phyloP scores from a whole-genome alignment of 2,113 vertebrate species.

The Vireo altiloquus region DNA sequence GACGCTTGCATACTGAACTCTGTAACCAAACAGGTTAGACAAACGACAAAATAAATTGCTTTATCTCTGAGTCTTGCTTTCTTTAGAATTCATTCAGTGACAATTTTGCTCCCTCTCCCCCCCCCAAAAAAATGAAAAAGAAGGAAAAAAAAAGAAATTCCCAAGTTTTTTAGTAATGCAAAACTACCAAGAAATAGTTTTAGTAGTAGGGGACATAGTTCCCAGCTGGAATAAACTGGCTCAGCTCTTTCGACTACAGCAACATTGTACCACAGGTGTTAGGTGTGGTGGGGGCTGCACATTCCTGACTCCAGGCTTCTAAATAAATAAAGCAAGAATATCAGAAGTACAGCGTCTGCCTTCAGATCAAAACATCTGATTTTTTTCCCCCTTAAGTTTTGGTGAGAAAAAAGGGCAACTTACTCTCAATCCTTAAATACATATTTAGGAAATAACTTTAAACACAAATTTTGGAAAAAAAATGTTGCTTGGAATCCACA shows the following conservation, averaged over 20 bases:
- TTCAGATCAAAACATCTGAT: background rate
- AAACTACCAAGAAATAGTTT: background rate
- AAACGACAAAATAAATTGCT: background rate
- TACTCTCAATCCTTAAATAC: background rate
- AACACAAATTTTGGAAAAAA: background rate
- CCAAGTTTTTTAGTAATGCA: background rate
- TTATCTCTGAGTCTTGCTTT: background rate
- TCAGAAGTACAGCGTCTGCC: background rate
- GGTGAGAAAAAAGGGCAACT: background rate
- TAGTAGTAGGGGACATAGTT: background rate
- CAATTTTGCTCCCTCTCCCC: background rate
- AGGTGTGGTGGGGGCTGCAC: background rate
- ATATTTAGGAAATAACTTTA: background rate
- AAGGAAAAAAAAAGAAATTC: accelerated
- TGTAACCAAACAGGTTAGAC: background rate
- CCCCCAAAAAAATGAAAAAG: too few species aligned
- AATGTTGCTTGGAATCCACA: background rate
- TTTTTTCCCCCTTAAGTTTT: background rate
- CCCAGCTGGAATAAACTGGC: background rate
- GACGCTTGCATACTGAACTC: background rate
- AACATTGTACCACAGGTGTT: background rate
- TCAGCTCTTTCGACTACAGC: background rate
- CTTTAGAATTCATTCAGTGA: background rate
- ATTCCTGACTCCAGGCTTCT: background rate
- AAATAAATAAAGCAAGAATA: background rate